Conservation (phyloP, 1,140 invertebrate species). For the Lepidurus packardi region DNA sequence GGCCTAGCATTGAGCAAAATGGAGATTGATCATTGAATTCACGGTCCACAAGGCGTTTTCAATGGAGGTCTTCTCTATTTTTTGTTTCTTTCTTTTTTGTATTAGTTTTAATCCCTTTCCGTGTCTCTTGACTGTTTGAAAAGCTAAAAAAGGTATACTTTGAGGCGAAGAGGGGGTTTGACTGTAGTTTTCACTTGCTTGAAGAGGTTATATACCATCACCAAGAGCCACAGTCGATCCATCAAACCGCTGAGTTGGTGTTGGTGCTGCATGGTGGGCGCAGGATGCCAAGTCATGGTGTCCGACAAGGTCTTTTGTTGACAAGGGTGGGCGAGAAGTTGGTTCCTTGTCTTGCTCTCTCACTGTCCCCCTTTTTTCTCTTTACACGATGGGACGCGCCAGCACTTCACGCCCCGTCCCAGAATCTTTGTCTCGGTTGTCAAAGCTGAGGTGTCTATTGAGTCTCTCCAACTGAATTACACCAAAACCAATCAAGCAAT, state of each 20-base stretch:
- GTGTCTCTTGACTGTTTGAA: background rate
- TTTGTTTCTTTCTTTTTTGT: background rate
- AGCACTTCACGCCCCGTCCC: slow-evolving; percentile 15
- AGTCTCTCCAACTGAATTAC: slow-evolving; percentile 15
- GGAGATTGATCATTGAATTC: slow-evolving; percentile 22
- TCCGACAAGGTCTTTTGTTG: slow-evolving; percentile 19
- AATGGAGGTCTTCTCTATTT: background rate
- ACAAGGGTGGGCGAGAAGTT: slow-evolving; percentile 20
- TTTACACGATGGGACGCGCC: background rate
- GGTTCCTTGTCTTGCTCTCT: background rate
- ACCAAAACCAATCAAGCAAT: slow-evolving; percentile 14
- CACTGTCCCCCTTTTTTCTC: background rate
- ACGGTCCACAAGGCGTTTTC: slow-evolving; percentile 17
- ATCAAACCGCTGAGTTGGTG: slow-evolving; percentile 12
- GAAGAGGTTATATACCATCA: background rate
- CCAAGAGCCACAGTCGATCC: background rate
- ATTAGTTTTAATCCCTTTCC: background rate
- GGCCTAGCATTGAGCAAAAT: background rate
- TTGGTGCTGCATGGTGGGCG: slow-evolving; percentile 17
- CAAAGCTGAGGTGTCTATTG: background rate
- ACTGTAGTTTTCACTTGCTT: background rate
- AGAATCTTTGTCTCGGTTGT: background rate
- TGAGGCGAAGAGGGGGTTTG: background rate
- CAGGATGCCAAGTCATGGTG: slow-evolving; percentile 5
- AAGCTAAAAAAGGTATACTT: background rate